Base-by-base conservation (phyloP, 2,113 vertebrate genomes). In the Elephantulus edwardii region DNA sequence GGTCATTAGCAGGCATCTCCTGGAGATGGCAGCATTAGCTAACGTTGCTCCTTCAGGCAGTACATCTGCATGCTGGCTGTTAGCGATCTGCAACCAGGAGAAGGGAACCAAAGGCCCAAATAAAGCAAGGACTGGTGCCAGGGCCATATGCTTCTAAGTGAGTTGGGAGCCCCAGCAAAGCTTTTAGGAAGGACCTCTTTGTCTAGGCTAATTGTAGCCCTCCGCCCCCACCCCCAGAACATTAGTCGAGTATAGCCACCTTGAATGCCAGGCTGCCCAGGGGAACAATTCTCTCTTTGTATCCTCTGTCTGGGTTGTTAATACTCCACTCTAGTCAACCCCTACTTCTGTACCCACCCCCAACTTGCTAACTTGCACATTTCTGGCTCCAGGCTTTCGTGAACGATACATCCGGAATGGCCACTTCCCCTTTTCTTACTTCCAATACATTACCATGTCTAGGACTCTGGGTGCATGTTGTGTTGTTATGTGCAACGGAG, bases 11-110 rank as follows among this genome's bases (percentile, higher is more conserved):
- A 88, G 60, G 62, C 89, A 91, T 62, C 60, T 94, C 94, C 92
- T 92, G 90, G 60, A 95, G 83, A 60, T 42, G n/a, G 93, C 56
- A 94, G 94, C 79, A 96, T 93, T 68, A 76, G 82, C 19, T 4
- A 48, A 80, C 81, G 16, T 52, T 82, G 87, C 72, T 78, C 81
- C 81, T 92, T 78, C 44, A 46, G 83, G 81, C 93, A 71, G 33
- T 48, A 2, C 72, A 80, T 64, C 71, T 89, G 84, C 64, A 50
- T 85, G 87, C 91, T 50, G 58, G 50, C 46, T 81, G 92, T 77
- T 52, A 30, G 20, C 46, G 26, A 79, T 46, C 48, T 75, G 54
- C 38, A 35, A 64, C 71, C 66, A 84, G 26, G 19, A 28, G 42
- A 81, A 46, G 58, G 64, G 33, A 78, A 83, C 64, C 56, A 50